These are phyloP conservation scores for Crotalus tigris DNA, from an alignment of 2,113 vertebrate genomes.

Conservation along the genomic window DNA sequence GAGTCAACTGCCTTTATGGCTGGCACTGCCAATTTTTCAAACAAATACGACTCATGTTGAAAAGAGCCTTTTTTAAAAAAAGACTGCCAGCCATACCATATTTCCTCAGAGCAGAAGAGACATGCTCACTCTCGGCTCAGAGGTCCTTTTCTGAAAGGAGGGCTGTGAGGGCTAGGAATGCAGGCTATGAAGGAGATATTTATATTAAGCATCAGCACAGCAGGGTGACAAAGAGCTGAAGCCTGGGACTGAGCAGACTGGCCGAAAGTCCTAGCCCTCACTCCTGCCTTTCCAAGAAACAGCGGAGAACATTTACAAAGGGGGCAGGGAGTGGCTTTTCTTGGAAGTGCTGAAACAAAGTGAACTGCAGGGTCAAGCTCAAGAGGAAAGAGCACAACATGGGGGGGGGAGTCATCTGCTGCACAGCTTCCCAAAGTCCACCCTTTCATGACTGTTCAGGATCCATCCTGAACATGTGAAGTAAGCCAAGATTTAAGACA, in stretches of 20 bases:
- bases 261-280: fast-evolving
- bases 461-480: background rate
- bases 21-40: background rate
- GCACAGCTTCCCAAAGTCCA: background rate
- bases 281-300: background rate
- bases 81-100: background rate
- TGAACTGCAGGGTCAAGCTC: slow-evolving; percentile 2
- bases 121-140: fast-evolving
- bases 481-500: background rate
- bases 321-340: fast-evolving
- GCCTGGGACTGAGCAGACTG: background rate
- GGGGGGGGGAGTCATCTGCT: background rate
- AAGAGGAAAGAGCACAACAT: background rate
- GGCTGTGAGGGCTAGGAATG: background rate
- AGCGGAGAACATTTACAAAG: background rate
- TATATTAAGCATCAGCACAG: background rate
- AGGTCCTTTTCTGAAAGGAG: background rate
- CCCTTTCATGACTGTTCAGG: background rate
- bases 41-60: fast-evolving
- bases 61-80: background rate
- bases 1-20: background rate
- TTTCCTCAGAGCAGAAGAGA: fast-evolving
- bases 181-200: slow-evolving; percentile 35
- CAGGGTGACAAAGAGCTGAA: background rate
- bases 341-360: slow-evolving; percentile 15